Conservation (phyloP, 1,140 invertebrate genomes). For the Heliconius nattereri region DNA sequence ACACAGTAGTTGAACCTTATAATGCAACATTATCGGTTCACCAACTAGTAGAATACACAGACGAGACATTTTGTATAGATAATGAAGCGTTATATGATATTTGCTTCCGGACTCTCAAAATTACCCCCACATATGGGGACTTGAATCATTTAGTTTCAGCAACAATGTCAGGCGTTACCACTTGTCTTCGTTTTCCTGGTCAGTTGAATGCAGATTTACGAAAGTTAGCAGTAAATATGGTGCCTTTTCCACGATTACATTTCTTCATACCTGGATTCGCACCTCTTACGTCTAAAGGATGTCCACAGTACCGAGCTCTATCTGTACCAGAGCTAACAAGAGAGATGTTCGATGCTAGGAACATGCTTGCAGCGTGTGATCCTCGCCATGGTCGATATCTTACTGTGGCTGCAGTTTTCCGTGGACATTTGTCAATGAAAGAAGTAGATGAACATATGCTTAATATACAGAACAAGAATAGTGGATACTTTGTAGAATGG, state of each 20-base stretch:
- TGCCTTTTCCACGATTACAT: not conserved
- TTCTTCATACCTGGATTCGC: constrained; percentile 9
- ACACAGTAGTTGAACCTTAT: constrained; percentile 6
- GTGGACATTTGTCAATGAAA: constrained; percentile 6
- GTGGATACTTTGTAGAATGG: constrained; percentile 4
- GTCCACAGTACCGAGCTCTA: constrained; percentile 1
- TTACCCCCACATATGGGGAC: not conserved
- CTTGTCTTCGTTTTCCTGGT: not conserved
- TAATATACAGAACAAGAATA: not conserved
- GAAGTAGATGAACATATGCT: constrained; percentile 14
- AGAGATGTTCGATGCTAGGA: not conserved
- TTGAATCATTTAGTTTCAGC: constrained; percentile 10
- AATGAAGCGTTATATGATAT: constrained; percentile 8
- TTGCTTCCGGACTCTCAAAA: not conserved
- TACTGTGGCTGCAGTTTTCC: not conserved
- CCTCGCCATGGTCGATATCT: not conserved
- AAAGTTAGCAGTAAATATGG: constrained; percentile 2
- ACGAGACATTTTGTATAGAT: constrained; percentile 5
- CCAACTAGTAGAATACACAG: constrained; percentile 4
- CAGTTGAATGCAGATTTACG: constrained; percentile 1
- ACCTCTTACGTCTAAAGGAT: constrained; percentile 5
- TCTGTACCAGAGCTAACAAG: constrained; percentile 1
- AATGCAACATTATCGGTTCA: not conserved
- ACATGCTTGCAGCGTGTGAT: constrained; percentile 5
- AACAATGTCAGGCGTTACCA: constrained; percentile 5